Evolutionary conservation across 2,113 vertebrate genomes (phyloP).

Genomic region (Silurus asotus): DNA sequence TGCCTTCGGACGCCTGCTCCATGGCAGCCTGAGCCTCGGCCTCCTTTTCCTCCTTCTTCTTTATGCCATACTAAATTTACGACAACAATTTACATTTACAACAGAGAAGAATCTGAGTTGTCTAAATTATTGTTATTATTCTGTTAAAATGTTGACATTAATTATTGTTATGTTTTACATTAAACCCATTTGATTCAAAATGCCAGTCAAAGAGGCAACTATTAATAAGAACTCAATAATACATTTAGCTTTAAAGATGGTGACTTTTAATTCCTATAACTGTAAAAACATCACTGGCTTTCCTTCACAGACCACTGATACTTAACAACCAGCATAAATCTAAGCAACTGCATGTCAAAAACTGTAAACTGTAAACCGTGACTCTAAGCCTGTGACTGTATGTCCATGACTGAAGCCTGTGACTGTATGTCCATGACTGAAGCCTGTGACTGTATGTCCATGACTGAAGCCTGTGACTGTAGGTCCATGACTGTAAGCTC

Average conservation of each 20-base stretch:
- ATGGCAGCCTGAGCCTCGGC: conserved; percentile 91
- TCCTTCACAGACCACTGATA: not conserved
- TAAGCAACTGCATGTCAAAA: not conserved
- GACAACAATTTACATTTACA: conserved; percentile 58
- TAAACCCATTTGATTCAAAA: not conserved
- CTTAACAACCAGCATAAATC: not conserved
- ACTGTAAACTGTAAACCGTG: not conserved
- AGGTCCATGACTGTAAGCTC: not conserved
- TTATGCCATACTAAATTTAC: conserved; percentile 87
- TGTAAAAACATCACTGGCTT: not conserved
- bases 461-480: not conserved
- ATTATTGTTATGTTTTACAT: not conserved
- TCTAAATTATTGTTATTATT: not conserved
- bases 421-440: not conserved
- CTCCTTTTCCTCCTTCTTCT: conserved; percentile 97
- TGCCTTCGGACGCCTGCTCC: conserved; percentile 92
- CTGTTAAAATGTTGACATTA: not conserved
- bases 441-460: not conserved
- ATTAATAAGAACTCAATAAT: not conserved
- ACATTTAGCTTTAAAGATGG: not conserved
- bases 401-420: not conserved
- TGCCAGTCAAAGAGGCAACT: not conserved
- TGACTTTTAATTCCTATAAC: not conserved
- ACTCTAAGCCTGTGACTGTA: not conserved
- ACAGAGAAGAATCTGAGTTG: conserved; percentile 8